Evolutionary conservation across 2,797 vertebrate species (phyloP).

Genomic region (Poliocrania exsul): DNA sequence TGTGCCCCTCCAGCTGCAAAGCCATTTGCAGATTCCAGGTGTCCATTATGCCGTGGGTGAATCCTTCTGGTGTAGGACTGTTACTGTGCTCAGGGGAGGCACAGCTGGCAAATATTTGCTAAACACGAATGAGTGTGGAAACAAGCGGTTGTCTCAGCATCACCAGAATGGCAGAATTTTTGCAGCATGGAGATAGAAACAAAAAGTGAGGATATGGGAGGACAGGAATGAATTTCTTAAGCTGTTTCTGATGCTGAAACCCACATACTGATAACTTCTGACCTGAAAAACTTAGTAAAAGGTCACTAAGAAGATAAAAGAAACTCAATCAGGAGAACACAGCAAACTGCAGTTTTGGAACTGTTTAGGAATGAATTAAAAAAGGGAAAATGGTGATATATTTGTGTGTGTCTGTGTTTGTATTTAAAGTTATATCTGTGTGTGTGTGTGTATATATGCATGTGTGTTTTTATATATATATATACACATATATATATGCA

Average conservation of each 20-base stretch:
- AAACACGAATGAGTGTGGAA: not conserved
- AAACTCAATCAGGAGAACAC: not conserved
- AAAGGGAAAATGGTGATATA: not conserved
- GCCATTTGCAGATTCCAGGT: not conserved
- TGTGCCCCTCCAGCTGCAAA: not conserved
- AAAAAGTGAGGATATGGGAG: not conserved
- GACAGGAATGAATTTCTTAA: not conserved
- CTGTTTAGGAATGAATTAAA: not conserved
- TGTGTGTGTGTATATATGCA: not conserved
- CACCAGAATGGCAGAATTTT: not conserved
- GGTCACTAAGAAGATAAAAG: not conserved
- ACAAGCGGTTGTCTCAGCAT: not conserved
- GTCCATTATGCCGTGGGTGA: not conserved
- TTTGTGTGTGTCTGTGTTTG: not conserved
- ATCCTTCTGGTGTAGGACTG: not conserved
- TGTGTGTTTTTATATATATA: too few species aligned
- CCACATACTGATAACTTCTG: not conserved
- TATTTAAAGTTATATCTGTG: not conserved
- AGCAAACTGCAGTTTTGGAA: not conserved
- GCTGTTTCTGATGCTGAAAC: not conserved
- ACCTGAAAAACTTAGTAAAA: not conserved
- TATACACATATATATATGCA: not conserved
- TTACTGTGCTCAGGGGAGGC: not conserved
- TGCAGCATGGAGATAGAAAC: not conserved
- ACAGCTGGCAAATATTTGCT: not conserved